Percentiles rank a stretch among this genome's conserved stretches.
These are phyloP conservation scores for Trilocha varians DNA, from an alignment of 2,888 invertebrate species.

Conservation along the genomic window DNA sequence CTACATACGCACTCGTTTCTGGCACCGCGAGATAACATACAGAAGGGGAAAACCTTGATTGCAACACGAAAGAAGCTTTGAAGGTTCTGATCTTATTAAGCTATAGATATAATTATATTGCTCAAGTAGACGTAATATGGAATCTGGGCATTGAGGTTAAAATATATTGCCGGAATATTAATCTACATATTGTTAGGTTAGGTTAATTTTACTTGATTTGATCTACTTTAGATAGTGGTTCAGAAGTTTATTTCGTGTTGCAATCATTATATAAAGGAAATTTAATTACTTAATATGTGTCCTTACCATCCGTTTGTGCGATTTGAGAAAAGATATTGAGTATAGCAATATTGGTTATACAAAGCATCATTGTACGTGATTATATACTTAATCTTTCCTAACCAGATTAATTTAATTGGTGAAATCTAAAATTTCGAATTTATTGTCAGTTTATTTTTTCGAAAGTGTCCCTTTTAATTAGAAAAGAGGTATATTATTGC, in stretches of 20 bases:
- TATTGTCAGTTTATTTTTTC: too few relatives aligned
- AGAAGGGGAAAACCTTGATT: slow-evolving; percentile 16
- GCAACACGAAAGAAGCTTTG: not conserved
- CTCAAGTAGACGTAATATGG: too few relatives aligned
- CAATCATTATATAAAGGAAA: slow-evolving; percentile 21
- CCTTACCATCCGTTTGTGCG: slow-evolving; percentile 64
- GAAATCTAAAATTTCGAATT: not conserved
- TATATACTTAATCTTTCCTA: not conserved
- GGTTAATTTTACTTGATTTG: too few relatives aligned
- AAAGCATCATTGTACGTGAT: slow-evolving; percentile 1
- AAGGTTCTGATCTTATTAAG: too few relatives aligned
- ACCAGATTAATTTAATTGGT: not conserved
- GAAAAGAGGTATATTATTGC: too few relatives aligned
- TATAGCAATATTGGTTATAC: slow-evolving; percentile 27
- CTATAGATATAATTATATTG: too few relatives aligned
- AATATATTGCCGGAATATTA: too few relatives aligned
- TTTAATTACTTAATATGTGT: slow-evolving; percentile 53
- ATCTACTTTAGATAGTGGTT: slow-evolving; percentile 17
- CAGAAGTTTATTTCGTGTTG: not conserved
- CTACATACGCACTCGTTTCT: slow-evolving; percentile 36
- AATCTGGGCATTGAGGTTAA: too few relatives aligned
- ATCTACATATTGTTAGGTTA: too few relatives aligned
- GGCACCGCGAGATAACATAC: slow-evolving; percentile 41
- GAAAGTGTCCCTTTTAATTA: too few relatives aligned
- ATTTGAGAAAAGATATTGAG: slow-evolving; percentile 49